Percentiles rank a stretch among this genome's conserved stretches.
Evolutionary conservation across 2,113 vertebrate genomes (phyloP).

Genomic region (Malaclemys terrapin): DNA sequence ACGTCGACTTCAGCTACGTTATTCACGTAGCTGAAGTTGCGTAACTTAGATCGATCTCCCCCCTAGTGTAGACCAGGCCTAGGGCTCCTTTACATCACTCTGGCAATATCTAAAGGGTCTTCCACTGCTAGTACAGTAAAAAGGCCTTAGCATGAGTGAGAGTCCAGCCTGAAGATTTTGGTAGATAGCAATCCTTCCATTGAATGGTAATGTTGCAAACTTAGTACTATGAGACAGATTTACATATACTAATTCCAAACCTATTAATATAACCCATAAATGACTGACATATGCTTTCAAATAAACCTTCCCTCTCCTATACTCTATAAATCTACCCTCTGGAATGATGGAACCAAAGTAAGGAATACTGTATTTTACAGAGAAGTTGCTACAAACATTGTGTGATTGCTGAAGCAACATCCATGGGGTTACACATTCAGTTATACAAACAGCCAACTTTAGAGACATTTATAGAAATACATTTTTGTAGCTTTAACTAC

Average conservation of each 20-base stretch:
- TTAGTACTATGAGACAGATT: background rate
- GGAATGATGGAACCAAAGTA: too few relatives aligned
- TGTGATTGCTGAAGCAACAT: background rate
- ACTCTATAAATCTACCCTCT: background rate
- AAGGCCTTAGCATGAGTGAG: background rate
- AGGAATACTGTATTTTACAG: background rate
- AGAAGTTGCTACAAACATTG: background rate
- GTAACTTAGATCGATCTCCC: too few relatives aligned
- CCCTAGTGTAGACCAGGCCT: too few relatives aligned
- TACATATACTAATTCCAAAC: background rate
- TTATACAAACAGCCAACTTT: background rate
- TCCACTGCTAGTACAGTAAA: background rate
- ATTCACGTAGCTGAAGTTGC: too few relatives aligned
- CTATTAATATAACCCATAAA: background rate
- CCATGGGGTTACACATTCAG: background rate
- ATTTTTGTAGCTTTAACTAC: background rate
- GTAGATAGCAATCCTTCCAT: background rate
- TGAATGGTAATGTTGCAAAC: background rate
- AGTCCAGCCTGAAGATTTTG: background rate
- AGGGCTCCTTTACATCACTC: background rate
- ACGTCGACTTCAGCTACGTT: too few relatives aligned
- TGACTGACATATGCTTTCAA: background rate
- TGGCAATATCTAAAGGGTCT: background rate
- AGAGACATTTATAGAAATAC: background rate
- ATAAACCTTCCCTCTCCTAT: background rate